Evolutionary conservation across 1,140 invertebrate genomes (phyloP), one percentile per base, ranked within the genome.

Genomic region (Eupeodes corollae): DNA sequence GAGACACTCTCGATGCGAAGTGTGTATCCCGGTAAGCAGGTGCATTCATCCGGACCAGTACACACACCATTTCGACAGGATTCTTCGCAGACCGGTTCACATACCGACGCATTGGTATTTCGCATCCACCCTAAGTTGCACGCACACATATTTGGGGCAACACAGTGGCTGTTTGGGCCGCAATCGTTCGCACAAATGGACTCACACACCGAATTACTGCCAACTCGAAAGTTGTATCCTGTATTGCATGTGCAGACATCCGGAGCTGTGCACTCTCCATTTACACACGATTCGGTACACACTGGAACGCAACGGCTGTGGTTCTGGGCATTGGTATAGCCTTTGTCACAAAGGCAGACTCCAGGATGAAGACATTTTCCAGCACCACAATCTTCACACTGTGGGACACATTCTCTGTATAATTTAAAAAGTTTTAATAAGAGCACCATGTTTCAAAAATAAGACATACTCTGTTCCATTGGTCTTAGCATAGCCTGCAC

Each of bases 51-150:
- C 3, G 77, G 76, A 3, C 58, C 70, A 3, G 73, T 73, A 50
- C 79, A 82, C 5, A 75, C 63, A 2, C 78, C 79, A 52, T 80
- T 76, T n/a, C 68, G 54, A 55, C 79, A 80, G 0, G 70, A 65
- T 13, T 73, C 70, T 15, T 74, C 70, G 56, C 79, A 82, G 6
- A 72, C 54, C 12, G 78, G 74, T 35, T 69, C 41, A 51, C 77
- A 79, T 47, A 73, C 57, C 15, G 51, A 51, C 46, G 78, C 74
- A 30, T 56, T 47, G 11, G 50, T 49, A 11, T 51, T 45, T 1
- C 67, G 71, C 12, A 75, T 70, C 49, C 76, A 77, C 42, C 75
- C 77, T n/a, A 68, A 59, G 55, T 73, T 72, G 51, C 78, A 82
- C 8, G 64, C 56, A 56, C 80, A 83, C 1, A 57, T 60, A 0